Base-by-base conservation (phyloP, 2,797 vertebrate species). In the Dromococcyx pavoninus region DNA sequence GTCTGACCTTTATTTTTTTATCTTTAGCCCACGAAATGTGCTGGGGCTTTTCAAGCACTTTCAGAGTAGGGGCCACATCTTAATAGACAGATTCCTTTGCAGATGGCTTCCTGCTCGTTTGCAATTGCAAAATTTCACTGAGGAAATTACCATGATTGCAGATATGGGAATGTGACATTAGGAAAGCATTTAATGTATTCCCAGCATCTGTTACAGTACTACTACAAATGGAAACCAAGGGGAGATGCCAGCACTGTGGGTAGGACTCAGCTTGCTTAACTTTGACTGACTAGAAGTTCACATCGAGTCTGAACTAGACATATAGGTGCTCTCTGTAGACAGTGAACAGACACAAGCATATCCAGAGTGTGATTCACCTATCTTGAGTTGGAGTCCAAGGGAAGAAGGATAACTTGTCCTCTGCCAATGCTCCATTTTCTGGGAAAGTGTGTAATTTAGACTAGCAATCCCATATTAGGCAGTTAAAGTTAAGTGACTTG, bases 141-240 rank as follows among this genome's bases (percentile, higher is more conserved):
- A 92, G 81, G 91, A 75, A 91, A 95, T 95, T 95, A 86, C 65
- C 65, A 27, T 78, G 73, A 95, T 91, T 95, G 92, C 89, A 93
- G 96, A 89, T 92, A 65, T 62, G 95, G 93, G 93, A 93, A 95
- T 96, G 93, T 77, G 94, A 95, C 93, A 94, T 95, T 94, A 96
- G 91, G 95, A 95, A 95, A 95, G 73, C 94, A 95, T 94, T 95
- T 95, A 77, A 86, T 90, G 79, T 94, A 88, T 94, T 89, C 93
- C 88, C 95, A 96, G 89, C 94, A 90, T 96, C 95, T 96, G 95
- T 92, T 91, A 69, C 85, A 86, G 70, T 65, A 54, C 85, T 77
- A 85, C 93, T 94, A 88, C 91, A 91, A 91, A 94, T 93, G 94
- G 91, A 96, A 96, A 93, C 46, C 76, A 75, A 16, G 10, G 46